These are phyloP conservation scores for Vannuccia rotundouncinata DNA, from an alignment of 2,888 invertebrate species.

Conservation along the genomic window DNA sequence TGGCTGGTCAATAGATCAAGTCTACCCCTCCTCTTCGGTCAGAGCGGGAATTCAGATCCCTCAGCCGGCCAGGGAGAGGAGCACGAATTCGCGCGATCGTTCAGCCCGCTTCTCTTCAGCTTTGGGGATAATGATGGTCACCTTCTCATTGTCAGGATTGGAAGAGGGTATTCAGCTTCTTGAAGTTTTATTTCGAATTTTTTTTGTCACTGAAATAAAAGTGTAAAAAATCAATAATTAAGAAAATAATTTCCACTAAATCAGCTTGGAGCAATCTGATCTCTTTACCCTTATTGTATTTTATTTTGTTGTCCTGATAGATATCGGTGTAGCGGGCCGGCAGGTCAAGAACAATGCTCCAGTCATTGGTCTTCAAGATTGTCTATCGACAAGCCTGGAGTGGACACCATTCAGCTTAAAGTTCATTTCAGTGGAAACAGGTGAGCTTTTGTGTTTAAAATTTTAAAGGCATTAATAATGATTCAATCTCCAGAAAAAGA, in stretches of 20 bases:
- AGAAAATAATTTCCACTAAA: too few species aligned
- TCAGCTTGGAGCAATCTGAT: too few species aligned
- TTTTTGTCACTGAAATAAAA: too few species aligned
- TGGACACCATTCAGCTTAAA: neutral
- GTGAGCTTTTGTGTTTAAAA: too few species aligned
- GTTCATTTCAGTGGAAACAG: neutral
- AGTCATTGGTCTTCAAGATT: constrained; percentile 9
- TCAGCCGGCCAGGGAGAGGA: constrained; percentile 78
- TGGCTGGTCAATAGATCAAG: constrained; percentile 95
- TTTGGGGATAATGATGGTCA: constrained; percentile 82
- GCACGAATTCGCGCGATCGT: constrained; percentile 85
- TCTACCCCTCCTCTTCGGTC: constrained; percentile 84
- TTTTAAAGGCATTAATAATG: too few species aligned
- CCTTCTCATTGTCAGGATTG: neutral
- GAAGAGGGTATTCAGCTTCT: neutral
- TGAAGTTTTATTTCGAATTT: too few species aligned
- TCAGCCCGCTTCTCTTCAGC: constrained; percentile 83
- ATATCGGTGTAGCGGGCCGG: neutral
- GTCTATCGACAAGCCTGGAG: neutral
- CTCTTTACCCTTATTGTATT: too few species aligned
- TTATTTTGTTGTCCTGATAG: too few species aligned
- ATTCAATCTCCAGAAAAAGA: too few species aligned
- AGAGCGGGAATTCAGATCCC: constrained; percentile 62
- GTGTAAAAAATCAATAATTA: too few species aligned
- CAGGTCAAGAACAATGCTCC: neutral